Conservation (phyloP, 2,888 invertebrate species). For the Drosophila rubida region DNA sequence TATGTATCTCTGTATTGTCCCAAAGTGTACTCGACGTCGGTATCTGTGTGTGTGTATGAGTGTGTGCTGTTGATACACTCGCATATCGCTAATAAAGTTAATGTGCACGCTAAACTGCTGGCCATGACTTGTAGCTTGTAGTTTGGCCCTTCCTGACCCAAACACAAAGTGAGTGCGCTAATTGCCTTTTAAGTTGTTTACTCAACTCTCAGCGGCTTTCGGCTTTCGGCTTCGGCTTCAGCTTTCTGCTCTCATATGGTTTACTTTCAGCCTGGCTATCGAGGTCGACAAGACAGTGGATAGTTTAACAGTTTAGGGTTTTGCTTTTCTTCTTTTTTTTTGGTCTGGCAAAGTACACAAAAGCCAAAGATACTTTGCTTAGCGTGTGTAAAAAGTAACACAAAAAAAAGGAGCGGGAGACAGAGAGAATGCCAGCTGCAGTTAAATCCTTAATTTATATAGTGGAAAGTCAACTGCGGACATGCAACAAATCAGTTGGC, state of each 20-base stretch:
- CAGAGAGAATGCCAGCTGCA: neutral
- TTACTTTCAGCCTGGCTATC: slow-evolving; percentile 2
- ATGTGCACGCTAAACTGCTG: slow-evolving; percentile 68
- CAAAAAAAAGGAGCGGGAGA: neutral
- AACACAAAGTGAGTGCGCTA: slow-evolving; percentile 66
- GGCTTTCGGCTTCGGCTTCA: slow-evolving; percentile 1
- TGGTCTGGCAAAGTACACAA: slow-evolving; percentile 3
- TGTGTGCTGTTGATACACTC: slow-evolving; percentile 44
- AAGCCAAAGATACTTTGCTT: slow-evolving; percentile 3
- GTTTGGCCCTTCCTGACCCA: slow-evolving; percentile 37
- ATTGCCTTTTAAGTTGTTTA: slow-evolving; percentile 78
- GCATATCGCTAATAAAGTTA: slow-evolving; percentile 74
- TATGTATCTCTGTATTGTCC: slow-evolving; percentile 36
- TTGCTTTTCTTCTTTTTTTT: neutral
- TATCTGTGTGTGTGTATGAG: slow-evolving; percentile 9
- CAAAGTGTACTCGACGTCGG: slow-evolving; percentile 7
- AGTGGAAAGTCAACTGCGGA: neutral
- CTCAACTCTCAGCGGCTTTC: slow-evolving; percentile 54
- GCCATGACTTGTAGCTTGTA: slow-evolving; percentile 60
- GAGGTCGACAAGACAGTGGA: neutral
- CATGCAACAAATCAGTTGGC: slow-evolving; percentile 11
- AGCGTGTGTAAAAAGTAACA: neutral
- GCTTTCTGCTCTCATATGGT: neutral
- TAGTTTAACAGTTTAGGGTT: slow-evolving; percentile 5
- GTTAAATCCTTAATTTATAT: slow-evolving; percentile 14